phyloP scores from a whole-genome alignment of 2,797 vertebrate species.

The Sphaeramia orbicularis region DNA sequence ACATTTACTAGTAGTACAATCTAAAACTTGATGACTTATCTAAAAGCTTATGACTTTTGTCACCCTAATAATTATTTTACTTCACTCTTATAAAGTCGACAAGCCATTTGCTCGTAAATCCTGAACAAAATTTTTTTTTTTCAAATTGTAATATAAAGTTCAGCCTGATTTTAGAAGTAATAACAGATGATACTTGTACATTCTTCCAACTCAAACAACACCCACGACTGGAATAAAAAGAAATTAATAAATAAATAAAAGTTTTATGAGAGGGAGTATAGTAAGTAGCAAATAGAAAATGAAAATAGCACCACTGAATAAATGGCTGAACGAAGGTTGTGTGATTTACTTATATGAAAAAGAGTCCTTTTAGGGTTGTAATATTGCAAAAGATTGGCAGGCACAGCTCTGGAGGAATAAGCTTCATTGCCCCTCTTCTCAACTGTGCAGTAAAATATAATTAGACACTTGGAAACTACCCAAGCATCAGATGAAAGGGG shows the following conservation, averaged over 20 bases:
- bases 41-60: conserved; percentile 15
- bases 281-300: not conserved
- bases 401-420: conserved; percentile 32
- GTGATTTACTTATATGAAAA: conserved; percentile 50
- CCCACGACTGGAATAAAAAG: not conserved
- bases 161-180: not conserved
- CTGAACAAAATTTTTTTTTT: too few species aligned
- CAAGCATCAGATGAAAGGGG: conserved; percentile 44
- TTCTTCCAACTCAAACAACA: not conserved
- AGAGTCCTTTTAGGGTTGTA: conserved; percentile 40
- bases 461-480: conserved; percentile 59
- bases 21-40: conserved; percentile 5
- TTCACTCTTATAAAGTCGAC: conserved; percentile 1
- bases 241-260: too few species aligned
- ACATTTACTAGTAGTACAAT: conserved; percentile 22
- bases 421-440: conserved; percentile 47
- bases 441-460: conserved; percentile 60
- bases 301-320: not conserved
- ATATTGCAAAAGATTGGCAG: conserved; percentile 45
- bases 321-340: conserved; percentile 3
- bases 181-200: not conserved
- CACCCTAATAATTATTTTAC: conserved; percentile 14
- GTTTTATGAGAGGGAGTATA: too few species aligned
- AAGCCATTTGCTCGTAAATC: conserved; percentile 5
- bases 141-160: not conserved